Evolutionary conservation across 2,113 vertebrate genomes (phyloP).

Genomic region (Craseonycteris thonglongyai): DNA sequence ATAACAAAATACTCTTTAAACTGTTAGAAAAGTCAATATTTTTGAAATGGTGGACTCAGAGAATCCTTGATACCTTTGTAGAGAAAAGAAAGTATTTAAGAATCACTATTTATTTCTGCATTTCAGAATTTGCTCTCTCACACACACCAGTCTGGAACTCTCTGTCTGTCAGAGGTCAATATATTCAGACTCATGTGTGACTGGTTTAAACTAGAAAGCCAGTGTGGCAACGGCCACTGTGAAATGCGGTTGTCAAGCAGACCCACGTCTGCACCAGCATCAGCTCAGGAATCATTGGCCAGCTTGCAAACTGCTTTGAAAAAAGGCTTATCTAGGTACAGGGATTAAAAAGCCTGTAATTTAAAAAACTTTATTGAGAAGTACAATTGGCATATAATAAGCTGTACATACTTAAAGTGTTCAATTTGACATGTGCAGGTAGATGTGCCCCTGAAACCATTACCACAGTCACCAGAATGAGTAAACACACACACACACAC

Average conservation of each 20-base stretch:
- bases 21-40: neutral
- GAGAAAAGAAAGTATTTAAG: neutral
- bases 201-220: neutral
- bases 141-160: neutral
- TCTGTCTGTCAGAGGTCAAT: neutral
- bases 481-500: neutral
- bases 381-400: neutral
- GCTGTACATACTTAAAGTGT: neutral
- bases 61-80: neutral
- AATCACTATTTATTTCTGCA: neutral
- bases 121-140: neutral
- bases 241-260: neutral
- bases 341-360: neutral
- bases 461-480: neutral
- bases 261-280: neutral
- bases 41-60: neutral
- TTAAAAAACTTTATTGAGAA: neutral
- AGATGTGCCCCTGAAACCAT: neutral
- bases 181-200: neutral
- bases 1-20: neutral
- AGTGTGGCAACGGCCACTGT: rapidly evolving
- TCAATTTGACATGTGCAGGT: neutral
- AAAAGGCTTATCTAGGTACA: neutral
- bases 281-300: neutral
- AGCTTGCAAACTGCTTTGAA: neutral